A percentile compares a stretch with the other conserved stretches of the same genome.
Evolutionary conservation across 2,797 vertebrate species (phyloP).

Genomic region (Hybognathus amarus): DNA sequence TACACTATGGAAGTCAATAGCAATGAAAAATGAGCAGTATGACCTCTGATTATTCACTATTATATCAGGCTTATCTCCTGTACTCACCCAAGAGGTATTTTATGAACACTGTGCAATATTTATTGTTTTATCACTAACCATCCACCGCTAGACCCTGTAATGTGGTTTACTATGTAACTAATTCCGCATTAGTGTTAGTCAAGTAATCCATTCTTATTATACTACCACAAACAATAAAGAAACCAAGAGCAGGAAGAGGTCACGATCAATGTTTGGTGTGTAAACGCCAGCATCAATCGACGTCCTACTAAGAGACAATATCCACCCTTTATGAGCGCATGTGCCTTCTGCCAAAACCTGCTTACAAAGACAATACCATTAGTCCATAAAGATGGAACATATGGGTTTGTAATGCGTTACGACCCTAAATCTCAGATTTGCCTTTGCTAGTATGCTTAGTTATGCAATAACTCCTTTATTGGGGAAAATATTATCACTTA

Average conservation of each 20-base stretch:
- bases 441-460: neutral
- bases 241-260: slow-evolving; percentile 47
- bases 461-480: neutral
- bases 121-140: slow-evolving; percentile 49
- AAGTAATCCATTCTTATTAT: slow-evolving; percentile 58
- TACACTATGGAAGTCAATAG: neutral
- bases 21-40: neutral
- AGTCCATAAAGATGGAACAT: neutral
- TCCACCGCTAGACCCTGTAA: slow-evolving; percentile 35
- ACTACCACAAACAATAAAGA: slow-evolving; percentile 57
- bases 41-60: slow-evolving; percentile 9
- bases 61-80: slow-evolving; percentile 28
- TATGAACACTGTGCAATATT: slow-evolving; percentile 41
- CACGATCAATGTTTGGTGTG: slow-evolving; percentile 51
- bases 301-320: slow-evolving; percentile 51
- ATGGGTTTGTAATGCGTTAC: slow-evolving; percentile 7
- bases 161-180: slow-evolving; percentile 60
- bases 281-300: slow-evolving; percentile 50
- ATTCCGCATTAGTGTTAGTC: slow-evolving; percentile 47
- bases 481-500: neutral
- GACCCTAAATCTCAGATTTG: slow-evolving; percentile 15
- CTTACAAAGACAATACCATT: slow-evolving; percentile 46
- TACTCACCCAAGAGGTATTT: slow-evolving; percentile 38
- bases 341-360: slow-evolving; percentile 42
- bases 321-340: slow-evolving; percentile 39